A percentile compares a stretch with the other conserved stretches of the same genome.
phyloP scores from a whole-genome alignment of 2,113 vertebrate species.

The Ophiodon elongatus region DNA sequence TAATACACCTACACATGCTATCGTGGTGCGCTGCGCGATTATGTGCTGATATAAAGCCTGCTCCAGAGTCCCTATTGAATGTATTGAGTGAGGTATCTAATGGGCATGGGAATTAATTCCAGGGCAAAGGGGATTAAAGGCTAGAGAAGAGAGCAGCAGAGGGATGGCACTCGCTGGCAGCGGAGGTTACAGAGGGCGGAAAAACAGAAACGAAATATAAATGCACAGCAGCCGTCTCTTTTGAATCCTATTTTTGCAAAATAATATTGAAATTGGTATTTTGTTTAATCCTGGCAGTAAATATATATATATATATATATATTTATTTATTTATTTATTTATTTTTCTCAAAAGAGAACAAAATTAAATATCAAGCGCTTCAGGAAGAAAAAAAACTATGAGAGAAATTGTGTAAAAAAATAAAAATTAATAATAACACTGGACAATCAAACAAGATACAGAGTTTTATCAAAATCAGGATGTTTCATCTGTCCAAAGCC shows the following conservation, averaged over 20 bases:
- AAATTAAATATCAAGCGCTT: slow-evolving; percentile 58
- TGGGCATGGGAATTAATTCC: slow-evolving; percentile 82
- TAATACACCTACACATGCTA: slow-evolving; percentile 80
- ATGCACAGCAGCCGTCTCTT: slow-evolving; percentile 63
- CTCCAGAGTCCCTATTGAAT: slow-evolving; percentile 69
- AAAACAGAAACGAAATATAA: slow-evolving; percentile 70
- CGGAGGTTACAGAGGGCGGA: slow-evolving; percentile 65
- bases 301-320: slow-evolving; percentile 12
- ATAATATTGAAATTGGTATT: slow-evolving; percentile 69
- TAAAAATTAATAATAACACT: background rate
- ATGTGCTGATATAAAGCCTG: slow-evolving; percentile 74
- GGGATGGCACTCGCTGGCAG: slow-evolving; percentile 74
- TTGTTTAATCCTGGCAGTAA: slow-evolving; percentile 68
- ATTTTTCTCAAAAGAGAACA: slow-evolving; percentile 15
- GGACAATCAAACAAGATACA: slow-evolving; percentile 36
- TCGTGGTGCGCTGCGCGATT: slow-evolving; percentile 69
- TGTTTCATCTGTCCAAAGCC: slow-evolving; percentile 35
- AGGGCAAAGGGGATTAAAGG: slow-evolving; percentile 81
- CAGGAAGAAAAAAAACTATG: background rate
- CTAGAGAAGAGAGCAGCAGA: slow-evolving; percentile 64
- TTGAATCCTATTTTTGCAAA: slow-evolving; percentile 69
- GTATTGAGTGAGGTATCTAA: slow-evolving; percentile 75
- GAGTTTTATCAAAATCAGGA: slow-evolving; percentile 39
- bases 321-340: background rate
- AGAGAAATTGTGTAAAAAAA: slow-evolving; percentile 2